phyloP scores from a whole-genome alignment of 2,113 vertebrate species.

The Aptenodytes patagonicus region DNA sequence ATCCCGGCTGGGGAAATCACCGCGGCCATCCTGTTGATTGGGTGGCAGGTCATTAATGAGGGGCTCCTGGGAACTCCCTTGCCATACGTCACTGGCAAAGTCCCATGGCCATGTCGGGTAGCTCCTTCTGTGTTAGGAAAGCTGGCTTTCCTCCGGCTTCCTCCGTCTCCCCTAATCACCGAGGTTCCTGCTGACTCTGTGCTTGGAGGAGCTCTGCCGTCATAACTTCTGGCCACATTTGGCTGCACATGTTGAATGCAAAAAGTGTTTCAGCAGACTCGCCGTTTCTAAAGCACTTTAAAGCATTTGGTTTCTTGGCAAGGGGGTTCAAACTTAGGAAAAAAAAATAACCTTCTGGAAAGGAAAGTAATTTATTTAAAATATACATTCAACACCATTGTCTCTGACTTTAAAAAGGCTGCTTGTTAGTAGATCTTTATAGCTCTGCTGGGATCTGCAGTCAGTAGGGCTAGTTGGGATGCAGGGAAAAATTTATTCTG shows the following conservation, averaged over 20 bases:
- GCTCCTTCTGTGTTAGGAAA: background rate
- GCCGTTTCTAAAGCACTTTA: background rate
- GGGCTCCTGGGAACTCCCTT: conserved; percentile 40
- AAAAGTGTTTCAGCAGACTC: background rate
- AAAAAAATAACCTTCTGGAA: background rate
- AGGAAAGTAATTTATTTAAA: conserved; percentile 4
- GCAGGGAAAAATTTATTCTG: background rate
- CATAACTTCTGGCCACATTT: background rate
- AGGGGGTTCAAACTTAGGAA: background rate
- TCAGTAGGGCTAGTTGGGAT: background rate
- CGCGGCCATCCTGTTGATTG: background rate
- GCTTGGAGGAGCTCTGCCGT: background rate
- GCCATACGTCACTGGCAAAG: background rate
- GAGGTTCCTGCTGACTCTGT: background rate
- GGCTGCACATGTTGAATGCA: background rate
- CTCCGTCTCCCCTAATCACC: background rate
- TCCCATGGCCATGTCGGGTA: background rate
- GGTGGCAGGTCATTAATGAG: background rate
- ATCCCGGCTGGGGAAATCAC: background rate
- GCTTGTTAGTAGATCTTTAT: conserved; percentile 6
- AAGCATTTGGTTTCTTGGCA: background rate
- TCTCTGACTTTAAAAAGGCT: background rate
- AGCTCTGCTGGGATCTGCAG: conserved; percentile 9
- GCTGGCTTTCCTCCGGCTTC: background rate
- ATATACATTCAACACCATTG: background rate